A percentile compares a stretch with the other conserved stretches of the same genome.
Evolutionary conservation across 2,888 invertebrate genomes (phyloP).

Genomic region (Hymenopus coronatus): DNA sequence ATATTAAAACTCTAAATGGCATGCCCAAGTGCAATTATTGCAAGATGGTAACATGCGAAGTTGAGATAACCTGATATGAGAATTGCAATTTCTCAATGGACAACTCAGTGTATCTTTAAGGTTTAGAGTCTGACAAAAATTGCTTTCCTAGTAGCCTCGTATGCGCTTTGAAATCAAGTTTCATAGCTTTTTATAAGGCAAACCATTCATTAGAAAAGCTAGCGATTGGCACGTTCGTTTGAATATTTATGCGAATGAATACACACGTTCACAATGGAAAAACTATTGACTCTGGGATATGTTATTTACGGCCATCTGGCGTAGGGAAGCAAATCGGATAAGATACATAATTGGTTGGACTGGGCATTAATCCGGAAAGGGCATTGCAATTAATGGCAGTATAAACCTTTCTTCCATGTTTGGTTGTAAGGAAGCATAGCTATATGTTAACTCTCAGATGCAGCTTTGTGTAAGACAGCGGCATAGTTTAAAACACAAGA

Average conservation of each 20-base stretch:
- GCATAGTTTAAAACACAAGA: too few relatives aligned
- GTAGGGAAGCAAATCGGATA: neutral
- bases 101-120: neutral
- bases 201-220: neutral
- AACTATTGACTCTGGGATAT: neutral
- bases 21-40: neutral
- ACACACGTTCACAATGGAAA: neutral
- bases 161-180: neutral
- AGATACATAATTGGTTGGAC: neutral
- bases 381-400: neutral
- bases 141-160: neutral
- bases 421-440: neutral
- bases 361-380: too few relatives aligned
- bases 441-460: neutral
- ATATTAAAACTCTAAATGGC: neutral
- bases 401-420: neutral
- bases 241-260: too few relatives aligned
- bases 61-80: neutral
- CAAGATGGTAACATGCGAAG: neutral
- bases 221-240: neutral
- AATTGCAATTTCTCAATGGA: too few relatives aligned
- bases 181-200: neutral
- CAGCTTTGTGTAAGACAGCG: too few relatives aligned
- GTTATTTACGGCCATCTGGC: neutral
- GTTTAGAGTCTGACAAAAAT: neutral